phyloP scores from a whole-genome alignment of 1,140 invertebrate species.

The Papilio polyxenes region DNA sequence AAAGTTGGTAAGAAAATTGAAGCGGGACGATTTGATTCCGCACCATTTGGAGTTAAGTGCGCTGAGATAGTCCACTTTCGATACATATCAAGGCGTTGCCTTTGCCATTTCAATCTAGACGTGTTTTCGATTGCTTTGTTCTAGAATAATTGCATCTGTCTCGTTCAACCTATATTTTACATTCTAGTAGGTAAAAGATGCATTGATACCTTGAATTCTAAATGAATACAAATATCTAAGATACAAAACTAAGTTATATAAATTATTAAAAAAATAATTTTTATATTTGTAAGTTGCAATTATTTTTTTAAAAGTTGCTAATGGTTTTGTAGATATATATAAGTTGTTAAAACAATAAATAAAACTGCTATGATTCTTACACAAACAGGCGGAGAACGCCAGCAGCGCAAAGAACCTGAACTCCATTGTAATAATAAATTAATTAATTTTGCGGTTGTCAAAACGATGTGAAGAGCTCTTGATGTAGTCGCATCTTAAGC shows the following conservation, averaged over 20 bases:
- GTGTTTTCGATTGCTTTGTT: conserved; percentile 69
- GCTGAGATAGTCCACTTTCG: conserved; percentile 74
- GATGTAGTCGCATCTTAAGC: conserved; percentile 49
- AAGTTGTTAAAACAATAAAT: not conserved
- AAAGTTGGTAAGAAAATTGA: conserved; percentile 68
- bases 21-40: conserved; percentile 69
- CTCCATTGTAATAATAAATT: conserved; percentile 54
- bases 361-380: conserved; percentile 60
- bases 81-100: conserved; percentile 63
- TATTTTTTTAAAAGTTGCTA: not conserved
- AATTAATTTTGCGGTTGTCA: conserved; percentile 37
- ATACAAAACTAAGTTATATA: not conserved
- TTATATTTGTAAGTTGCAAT: not conserved
- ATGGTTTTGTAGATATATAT: not conserved
- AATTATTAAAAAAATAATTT: not conserved
- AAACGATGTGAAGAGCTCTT: conserved; percentile 40
- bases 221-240: no score
- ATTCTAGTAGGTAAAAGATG: not conserved
- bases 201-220: not conserved
- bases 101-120: conserved; percentile 59
- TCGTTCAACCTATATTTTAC: not conserved
- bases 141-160: conserved; percentile 47
- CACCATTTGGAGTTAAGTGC: conserved; percentile 74
- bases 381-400: conserved; percentile 61
- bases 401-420: conserved; percentile 55